Conservation (phyloP, 92 coral and sea anemone genomes). For the Desmophyllum pertusum region DNA sequence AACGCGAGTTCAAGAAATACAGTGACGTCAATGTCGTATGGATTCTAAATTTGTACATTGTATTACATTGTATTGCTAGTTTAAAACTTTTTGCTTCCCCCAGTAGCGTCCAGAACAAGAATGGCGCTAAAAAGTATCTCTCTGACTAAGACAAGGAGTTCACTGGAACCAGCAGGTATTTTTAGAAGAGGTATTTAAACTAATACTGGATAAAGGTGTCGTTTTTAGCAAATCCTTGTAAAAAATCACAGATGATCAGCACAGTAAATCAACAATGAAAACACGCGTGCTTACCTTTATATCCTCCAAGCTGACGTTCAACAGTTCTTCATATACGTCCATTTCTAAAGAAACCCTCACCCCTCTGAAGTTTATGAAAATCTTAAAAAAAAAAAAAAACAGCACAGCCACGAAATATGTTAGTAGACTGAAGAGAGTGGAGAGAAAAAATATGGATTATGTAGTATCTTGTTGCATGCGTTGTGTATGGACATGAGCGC, state of each 20-base stretch:
- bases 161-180: too few species aligned
- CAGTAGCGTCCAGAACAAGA: too few species aligned
- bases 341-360: slow-evolving; percentile 56
- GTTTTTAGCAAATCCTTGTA: background rate
- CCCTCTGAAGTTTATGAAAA: slow-evolving; percentile 47
- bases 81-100: too few species aligned
- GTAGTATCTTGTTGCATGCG: background rate
- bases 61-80: too few species aligned
- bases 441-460: background rate
- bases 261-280: background rate
- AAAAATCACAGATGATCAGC: background rate
- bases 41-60: too few species aligned
- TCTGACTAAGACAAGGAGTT: too few species aligned
- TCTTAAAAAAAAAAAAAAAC: slow-evolving; percentile 12
- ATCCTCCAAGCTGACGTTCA: slow-evolving; percentile 57
- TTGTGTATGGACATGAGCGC: background rate
- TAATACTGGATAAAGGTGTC: too few species aligned
- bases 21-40: too few species aligned
- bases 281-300: slow-evolving; percentile 30
- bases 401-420: background rate
- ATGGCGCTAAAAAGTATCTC: too few species aligned
- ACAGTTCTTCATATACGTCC: slow-evolving; percentile 62
- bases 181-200: too few species aligned
- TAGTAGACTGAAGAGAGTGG: background rate
- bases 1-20: background rate